These are phyloP conservation scores for Corythornis madagascariensis DNA, from an alignment of 2,113 vertebrate species.

Conservation along the genomic window DNA sequence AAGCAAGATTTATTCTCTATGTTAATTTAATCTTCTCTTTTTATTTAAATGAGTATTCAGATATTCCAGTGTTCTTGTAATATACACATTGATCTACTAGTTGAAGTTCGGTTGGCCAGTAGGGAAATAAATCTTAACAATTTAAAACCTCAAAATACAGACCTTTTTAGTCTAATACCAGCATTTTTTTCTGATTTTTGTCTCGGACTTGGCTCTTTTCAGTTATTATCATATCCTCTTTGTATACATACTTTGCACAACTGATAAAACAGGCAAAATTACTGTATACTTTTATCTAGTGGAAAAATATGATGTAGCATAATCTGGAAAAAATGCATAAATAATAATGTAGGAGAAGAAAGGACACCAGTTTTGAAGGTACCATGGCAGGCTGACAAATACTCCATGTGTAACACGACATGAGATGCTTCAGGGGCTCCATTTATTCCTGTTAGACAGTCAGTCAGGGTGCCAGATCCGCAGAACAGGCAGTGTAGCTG, in stretches of 20 bases:
- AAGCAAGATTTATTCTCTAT: background rate
- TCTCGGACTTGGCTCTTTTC: background rate
- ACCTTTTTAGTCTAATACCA: background rate
- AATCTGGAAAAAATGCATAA: background rate
- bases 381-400: background rate
- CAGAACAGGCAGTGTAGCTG: background rate
- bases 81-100: background rate
- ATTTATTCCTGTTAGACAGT: background rate
- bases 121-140: background rate
- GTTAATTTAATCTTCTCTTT: background rate
- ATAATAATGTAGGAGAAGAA: background rate
- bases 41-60: background rate
- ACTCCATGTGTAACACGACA: background rate
- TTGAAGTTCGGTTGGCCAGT: background rate
- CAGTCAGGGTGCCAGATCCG: background rate
- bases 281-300: background rate
- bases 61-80: background rate
- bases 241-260: background rate
- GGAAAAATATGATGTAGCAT: background rate
- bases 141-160: background rate
- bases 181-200: background rate
- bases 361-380: background rate
- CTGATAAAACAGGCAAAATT: background rate
- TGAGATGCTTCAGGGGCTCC: background rate
- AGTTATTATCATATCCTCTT: background rate